Conservation (phyloP, 23 tunicate genomes). For the Phallusia fumigata region DNA sequence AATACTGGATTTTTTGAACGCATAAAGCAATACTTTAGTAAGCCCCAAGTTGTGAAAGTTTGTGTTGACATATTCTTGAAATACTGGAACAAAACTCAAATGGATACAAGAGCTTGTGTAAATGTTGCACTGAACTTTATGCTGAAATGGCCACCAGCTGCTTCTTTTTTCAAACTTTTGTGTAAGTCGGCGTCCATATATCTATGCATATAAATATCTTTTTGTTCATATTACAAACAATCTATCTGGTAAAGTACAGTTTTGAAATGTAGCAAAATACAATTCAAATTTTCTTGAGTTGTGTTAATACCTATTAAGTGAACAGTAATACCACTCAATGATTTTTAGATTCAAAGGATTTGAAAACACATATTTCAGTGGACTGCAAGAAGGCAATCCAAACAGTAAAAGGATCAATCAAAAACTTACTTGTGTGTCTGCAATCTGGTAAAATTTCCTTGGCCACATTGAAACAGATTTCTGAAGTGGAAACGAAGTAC, state of each 20-base stretch:
- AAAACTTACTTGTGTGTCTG: neutral
- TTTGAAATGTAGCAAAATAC: too few relatives aligned
- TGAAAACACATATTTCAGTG: neutral
- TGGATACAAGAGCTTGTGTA: neutral
- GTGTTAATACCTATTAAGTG: too few relatives aligned
- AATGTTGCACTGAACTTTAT: neutral
- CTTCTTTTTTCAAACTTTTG: neutral
- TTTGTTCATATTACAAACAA: neutral
- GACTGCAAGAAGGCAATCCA: neutral
- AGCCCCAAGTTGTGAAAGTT: neutral
- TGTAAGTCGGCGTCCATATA: neutral
- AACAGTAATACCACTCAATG: too few relatives aligned
- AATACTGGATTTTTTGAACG: neutral
- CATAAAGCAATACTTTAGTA: neutral
- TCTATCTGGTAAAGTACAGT: too few relatives aligned
- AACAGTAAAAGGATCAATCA: neutral
- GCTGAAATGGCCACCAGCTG: neutral
- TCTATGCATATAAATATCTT: too few relatives aligned
- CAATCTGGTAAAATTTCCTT: neutral
- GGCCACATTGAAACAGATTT: neutral
- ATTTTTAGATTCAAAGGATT: neutral
- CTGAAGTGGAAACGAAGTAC: neutral
- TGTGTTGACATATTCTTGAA: constrained; percentile 2
- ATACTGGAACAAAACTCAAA: neutral
- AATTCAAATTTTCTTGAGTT: too few relatives aligned